Base-by-base conservation (phyloP, 2,113 vertebrate genomes). In the Burhinus bistriatus region DNA sequence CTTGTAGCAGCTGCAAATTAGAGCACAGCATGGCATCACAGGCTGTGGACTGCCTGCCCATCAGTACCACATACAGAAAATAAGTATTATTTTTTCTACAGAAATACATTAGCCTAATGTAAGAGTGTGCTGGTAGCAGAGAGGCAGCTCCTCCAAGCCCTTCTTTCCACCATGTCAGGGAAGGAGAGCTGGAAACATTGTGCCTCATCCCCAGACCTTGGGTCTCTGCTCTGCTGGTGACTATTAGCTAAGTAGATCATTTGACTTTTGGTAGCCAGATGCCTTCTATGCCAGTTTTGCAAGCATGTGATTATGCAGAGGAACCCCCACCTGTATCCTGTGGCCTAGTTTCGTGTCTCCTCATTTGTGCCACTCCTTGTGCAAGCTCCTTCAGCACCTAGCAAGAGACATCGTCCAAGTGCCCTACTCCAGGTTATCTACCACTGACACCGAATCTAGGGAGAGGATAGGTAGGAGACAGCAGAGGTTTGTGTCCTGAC, bases 1-100 rank as follows among this genome's bases (percentile, higher is more conserved):
- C 61, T 27, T 86, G 91, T 98, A 98, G 75, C 34, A 97, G 17
- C 98, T 99, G 96, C 30, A 89, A 83, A 80, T 70, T 0, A 95
- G 32, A 91, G 47, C 71, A 92, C 19, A 76, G 47, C 30, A 69
- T 10, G 12, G 47, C 18, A 25, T n/a, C 62, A 79, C 0, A 1
- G 27, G 47, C 55, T 71, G 36, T 2, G 15, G 29, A 40, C 51
- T n/a, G 45, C 15, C 49, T 5, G 3, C 30, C 44, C 15, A 1
- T 15, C 45, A 65, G 36, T 18, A 25, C 49, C 73, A 75, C 29
- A 66, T 36, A 5, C 40, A 65, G 5, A 75, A 78, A 79, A 26
- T 0, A 49, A 0, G 0, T 9, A 1, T 13, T 21, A 26, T 59
- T 76, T 91, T 22, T 23, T 36, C 15, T 21, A 14, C 3, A 42